phyloP scores from a whole-genome alignment of 2,113 vertebrate genomes.

The Motacilla alba region DNA sequence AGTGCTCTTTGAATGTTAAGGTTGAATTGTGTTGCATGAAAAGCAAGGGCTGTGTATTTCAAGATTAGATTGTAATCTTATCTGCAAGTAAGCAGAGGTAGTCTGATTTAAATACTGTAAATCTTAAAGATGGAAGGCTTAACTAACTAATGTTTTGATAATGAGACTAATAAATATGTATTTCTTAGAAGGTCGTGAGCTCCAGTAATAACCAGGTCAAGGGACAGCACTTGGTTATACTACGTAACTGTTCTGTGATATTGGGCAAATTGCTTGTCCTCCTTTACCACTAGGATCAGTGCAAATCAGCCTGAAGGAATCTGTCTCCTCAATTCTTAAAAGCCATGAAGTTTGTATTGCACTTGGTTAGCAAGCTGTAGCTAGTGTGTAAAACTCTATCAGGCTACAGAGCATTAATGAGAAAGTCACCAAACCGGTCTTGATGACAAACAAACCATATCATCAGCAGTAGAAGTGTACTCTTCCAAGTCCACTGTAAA shows the following conservation, averaged over 20 bases:
- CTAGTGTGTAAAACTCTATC: not conserved
- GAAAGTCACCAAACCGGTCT: not conserved
- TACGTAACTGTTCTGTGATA: not conserved
- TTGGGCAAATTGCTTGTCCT: not conserved
- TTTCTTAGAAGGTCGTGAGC: not conserved
- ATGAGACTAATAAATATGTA: not conserved
- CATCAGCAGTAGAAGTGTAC: not conserved
- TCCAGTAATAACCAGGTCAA: not conserved
- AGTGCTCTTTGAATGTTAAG: not conserved
- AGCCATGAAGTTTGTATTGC: not conserved
- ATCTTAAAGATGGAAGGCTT: not conserved
- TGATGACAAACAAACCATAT: not conserved
- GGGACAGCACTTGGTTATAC: not conserved
- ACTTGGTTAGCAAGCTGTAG: not conserved
- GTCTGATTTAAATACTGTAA: slow-evolving; percentile 6
- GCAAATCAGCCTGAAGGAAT: not conserved
- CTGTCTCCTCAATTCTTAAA: not conserved
- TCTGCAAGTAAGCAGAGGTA: slow-evolving; percentile 3
- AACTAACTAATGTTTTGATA: not conserved
- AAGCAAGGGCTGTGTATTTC: not conserved
- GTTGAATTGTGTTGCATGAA: slow-evolving; percentile 16
- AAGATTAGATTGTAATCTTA: slow-evolving; percentile 55
- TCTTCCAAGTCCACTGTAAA: not conserved
- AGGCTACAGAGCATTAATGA: not conserved
- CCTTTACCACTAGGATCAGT: not conserved